Conservation (phyloP, 1,140 invertebrate genomes). For the Aricia agestis region DNA sequence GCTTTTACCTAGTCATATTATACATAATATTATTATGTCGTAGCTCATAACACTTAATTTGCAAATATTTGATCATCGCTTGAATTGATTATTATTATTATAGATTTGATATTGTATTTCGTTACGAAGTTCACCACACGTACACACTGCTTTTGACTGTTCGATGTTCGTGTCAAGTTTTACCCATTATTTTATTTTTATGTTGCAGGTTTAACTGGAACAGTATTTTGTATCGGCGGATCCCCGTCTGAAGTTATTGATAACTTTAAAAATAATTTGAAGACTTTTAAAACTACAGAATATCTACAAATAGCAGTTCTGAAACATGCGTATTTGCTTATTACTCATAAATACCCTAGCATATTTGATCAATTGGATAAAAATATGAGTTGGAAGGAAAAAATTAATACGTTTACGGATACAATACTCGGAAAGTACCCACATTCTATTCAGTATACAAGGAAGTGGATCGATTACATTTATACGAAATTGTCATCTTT, state of each 20-base stretch:
- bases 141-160: neutral
- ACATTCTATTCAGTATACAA: slow-evolving; percentile 49
- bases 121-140: too few relatives aligned
- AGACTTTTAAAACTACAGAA: slow-evolving; percentile 34
- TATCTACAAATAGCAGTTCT: slow-evolving; percentile 39
- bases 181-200: neutral
- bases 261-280: slow-evolving; percentile 35
- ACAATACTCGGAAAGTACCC: slow-evolving; percentile 37
- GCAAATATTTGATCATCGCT: too few relatives aligned
- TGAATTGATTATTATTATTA: too few relatives aligned
- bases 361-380: slow-evolving; percentile 27
- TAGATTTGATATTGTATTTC: too few relatives aligned
- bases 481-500: slow-evolving; percentile 34
- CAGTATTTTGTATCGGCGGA: slow-evolving; percentile 48
- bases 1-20: too few relatives aligned
- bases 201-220: slow-evolving; percentile 43
- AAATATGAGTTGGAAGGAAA: slow-evolving; percentile 37
- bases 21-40: too few relatives aligned
- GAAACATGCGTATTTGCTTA: slow-evolving; percentile 40
- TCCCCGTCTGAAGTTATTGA: slow-evolving; percentile 38
- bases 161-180: neutral
- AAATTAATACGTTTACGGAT: slow-evolving; percentile 35
- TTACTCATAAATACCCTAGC: slow-evolving; percentile 24
- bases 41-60: too few relatives aligned
- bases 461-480: slow-evolving; percentile 37